Percentiles rank a stretch among this genome's conserved stretches.
Evolutionary conservation across 2,888 invertebrate genomes (phyloP).

Genomic region (Nomada goodeniana): DNA sequence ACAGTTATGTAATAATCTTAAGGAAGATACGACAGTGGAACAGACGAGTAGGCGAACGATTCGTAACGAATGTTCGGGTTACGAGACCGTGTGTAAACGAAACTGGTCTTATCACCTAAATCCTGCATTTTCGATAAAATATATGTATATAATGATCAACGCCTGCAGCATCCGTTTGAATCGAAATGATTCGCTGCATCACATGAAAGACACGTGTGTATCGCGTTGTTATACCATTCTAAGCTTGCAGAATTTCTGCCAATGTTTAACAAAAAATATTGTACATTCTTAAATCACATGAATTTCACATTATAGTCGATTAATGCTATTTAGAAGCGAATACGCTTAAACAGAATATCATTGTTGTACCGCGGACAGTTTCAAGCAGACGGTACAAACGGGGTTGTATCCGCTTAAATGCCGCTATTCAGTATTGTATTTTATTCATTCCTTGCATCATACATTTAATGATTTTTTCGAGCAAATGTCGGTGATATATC

Average conservation of each 20-base stretch:
- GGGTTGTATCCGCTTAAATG: conserved; percentile 2
- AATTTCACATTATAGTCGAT: background rate
- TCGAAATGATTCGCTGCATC: conserved; percentile 15
- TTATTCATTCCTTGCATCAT: conserved; percentile 25
- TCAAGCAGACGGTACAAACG: conserved; percentile 12
- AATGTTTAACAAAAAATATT: too few species aligned
- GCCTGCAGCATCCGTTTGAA: conserved; percentile 14
- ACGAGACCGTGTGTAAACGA: conserved; percentile 38
- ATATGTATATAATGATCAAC: conserved; percentile 38
- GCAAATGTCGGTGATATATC: background rate
- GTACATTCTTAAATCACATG: background rate
- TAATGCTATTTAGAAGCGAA: background rate
- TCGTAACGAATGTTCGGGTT: background rate
- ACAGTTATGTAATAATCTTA: conserved; percentile 51
- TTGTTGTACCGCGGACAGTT: background rate
- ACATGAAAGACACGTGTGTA: conserved; percentile 37
- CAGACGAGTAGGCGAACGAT: conserved; percentile 8
- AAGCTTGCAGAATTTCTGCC: background rate
- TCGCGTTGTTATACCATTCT: conserved; percentile 25
- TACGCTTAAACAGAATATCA: background rate
- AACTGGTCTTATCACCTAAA: conserved; percentile 11
- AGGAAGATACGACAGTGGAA: conserved; percentile 17
- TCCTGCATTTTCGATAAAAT: conserved; percentile 23
- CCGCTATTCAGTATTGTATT: background rate
- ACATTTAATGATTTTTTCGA: background rate